Base-by-base conservation (phyloP, 2,888 invertebrate genomes). In the Cancer borealis region DNA sequence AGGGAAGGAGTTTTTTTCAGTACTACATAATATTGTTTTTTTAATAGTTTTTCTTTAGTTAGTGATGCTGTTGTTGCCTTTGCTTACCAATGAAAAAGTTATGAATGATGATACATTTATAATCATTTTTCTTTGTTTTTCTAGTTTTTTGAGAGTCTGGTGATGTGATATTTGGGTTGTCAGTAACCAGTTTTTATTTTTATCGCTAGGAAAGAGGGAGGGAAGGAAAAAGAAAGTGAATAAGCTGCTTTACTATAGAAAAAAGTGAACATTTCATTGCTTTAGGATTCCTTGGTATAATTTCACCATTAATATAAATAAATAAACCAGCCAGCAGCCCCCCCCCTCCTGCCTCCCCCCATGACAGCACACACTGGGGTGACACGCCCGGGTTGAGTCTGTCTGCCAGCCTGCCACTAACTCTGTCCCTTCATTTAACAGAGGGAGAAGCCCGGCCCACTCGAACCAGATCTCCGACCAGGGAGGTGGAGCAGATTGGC, bases 401-500 rank as follows among this genome's bases (percentile, higher is more conserved):
- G 14, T 12, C 39, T 21, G 47, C 21, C 30, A 46, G 88, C 39
- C 17, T 10, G 45, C 79, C 47, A 45, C 89, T 92, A 92, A 92
- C 47, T 79, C 73, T n/a, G 5, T 45, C 30, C 73, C 94, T 94
- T 92, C 84, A 92, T 92, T 93, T 94, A 89, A 92, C 92, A 94
- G 92, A 94, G 73, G 92, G 92, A 49, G 79, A 88, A 66, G 88
- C 94, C 49, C 92, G 88, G 26, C 84, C 94, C 88, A 47, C 26
- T n/a, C 88, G 46, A n/a, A 26, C 88, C 88, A 26, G 54, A 47
- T n/a, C 94, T 46, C 92, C 94, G 21, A 17, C 79, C n/a, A 45
- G 93, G 49, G 95, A 95, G 47, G 95, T 95, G 26, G 95, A 95
- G 60, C 95, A 95, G 93, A 93, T 88, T 21, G 93, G 92, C 88